phyloP scores from a whole-genome alignment of 2,113 vertebrate species.

The Alligator sinensis region DNA sequence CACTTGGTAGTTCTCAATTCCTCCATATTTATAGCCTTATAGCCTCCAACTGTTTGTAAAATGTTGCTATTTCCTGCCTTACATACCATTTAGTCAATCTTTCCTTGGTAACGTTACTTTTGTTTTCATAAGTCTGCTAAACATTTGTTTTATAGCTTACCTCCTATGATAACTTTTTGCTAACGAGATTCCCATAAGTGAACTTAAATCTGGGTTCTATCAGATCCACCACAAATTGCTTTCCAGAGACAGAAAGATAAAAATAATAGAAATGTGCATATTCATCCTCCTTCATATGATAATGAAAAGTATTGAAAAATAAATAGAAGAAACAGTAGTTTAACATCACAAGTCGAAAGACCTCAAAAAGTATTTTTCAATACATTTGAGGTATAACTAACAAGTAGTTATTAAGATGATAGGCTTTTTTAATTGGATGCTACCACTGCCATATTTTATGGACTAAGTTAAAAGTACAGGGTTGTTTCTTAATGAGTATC shows the following conservation, averaged over 20 bases:
- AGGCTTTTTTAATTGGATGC: too few relatives aligned
- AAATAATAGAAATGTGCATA: neutral
- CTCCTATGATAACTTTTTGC: neutral
- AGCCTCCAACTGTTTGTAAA: neutral
- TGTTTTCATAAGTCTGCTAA: too few relatives aligned
- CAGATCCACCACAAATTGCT: neutral
- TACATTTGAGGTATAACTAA: neutral
- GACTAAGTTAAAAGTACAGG: too few relatives aligned
- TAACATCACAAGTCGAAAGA: neutral
- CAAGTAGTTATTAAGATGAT: too few relatives aligned
- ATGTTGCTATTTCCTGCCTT: neutral
- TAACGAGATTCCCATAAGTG: neutral
- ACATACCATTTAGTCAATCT: neutral
- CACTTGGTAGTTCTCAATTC: neutral
- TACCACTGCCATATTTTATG: too few relatives aligned
- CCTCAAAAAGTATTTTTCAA: neutral
- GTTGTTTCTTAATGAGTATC: too few relatives aligned
- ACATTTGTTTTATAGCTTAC: too few relatives aligned
- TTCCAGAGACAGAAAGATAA: neutral
- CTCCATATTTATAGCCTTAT: neutral
- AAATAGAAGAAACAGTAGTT: neutral
- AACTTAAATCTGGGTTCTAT: neutral
- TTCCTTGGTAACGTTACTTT: too few relatives aligned
- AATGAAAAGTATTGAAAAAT: neutral
- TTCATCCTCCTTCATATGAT: neutral